phyloP scores from a whole-genome alignment of 2,888 invertebrate genomes.

The Crioceris asparagi region DNA sequence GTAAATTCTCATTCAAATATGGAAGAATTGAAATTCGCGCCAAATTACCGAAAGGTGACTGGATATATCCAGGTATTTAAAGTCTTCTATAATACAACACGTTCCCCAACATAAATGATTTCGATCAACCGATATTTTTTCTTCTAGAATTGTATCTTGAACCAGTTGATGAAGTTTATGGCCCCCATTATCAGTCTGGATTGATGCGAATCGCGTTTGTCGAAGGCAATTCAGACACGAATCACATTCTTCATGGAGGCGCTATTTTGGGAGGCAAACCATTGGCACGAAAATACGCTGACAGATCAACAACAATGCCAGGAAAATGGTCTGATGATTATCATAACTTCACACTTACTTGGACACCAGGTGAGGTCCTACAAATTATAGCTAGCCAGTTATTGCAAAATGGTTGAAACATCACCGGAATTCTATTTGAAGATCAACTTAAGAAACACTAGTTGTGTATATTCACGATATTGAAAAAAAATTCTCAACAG shows the following conservation, averaged over 20 bases:
- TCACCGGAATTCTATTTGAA: too few species aligned
- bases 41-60: conserved; percentile 63
- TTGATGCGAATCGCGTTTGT: conserved; percentile 61
- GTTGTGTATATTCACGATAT: too few species aligned
- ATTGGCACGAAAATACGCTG: conserved; percentile 27
- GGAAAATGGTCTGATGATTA: conserved; percentile 41
- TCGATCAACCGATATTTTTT: conserved; percentile 3
- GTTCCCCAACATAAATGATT: neutral
- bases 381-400: conserved; percentile 2
- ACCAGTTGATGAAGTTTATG: conserved; percentile 53
- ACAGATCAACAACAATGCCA: conserved; percentile 23
- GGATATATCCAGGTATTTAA: conserved; percentile 71
- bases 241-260: conserved; percentile 28
- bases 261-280: conserved; percentile 26
- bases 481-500: too few species aligned
- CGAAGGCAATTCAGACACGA: conserved; percentile 47
- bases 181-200: conserved; percentile 50
- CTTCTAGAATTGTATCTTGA: conserved; percentile 53
- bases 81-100: too few species aligned
- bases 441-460: too few species aligned
- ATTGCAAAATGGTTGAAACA: too few species aligned
- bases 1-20: conserved; percentile 55
- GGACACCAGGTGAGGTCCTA: conserved; percentile 40
- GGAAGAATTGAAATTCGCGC: conserved; percentile 60
- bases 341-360: conserved; percentile 46